A percentile compares a stretch with the other conserved stretches of the same genome.
Evolutionary conservation across 1,140 invertebrate genomes (phyloP).

Genomic region (Macrobrachium nipponense): DNA sequence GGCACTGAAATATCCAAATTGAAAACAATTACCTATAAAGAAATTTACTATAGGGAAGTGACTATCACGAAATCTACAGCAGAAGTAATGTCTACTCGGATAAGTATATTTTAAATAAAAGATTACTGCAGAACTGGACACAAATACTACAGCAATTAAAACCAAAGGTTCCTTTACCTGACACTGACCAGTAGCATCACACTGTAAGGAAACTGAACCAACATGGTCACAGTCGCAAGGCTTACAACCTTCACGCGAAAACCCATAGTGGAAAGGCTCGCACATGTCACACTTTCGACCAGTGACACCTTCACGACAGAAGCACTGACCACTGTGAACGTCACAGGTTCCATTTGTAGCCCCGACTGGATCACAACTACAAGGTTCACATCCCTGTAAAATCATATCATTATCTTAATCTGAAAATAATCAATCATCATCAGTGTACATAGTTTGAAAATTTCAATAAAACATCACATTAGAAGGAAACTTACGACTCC

Average conservation of each 20-base stretch:
- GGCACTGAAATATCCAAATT: conserved; percentile 73
- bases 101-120: neutral
- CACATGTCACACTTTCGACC: conserved; percentile 87
- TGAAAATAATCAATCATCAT: neutral
- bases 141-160: neutral
- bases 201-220: conserved; percentile 87
- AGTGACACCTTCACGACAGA: conserved; percentile 86
- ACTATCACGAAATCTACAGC: neutral
- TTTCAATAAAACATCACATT: too few species aligned
- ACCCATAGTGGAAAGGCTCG: conserved; percentile 87
- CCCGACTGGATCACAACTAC: conserved; percentile 88
- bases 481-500: conserved; percentile 73
- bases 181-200: conserved; percentile 84
- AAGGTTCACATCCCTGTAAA: conserved; percentile 81
- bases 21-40: neutral
- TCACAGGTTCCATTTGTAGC: conserved; percentile 87
- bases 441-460: neutral
- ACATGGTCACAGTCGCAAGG: conserved; percentile 89
- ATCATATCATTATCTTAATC: conserved; percentile 35
- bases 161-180: conserved; percentile 71
- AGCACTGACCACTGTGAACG: conserved; percentile 83
- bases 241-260: conserved; percentile 85
- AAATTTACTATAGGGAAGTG: neutral
- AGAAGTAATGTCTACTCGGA: neutral
- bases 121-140: neutral